A percentile compares a stretch with the other conserved stretches of the same genome.
phyloP scores from a whole-genome alignment of 2,888 invertebrate species.

The Ctenicera cuprea region DNA sequence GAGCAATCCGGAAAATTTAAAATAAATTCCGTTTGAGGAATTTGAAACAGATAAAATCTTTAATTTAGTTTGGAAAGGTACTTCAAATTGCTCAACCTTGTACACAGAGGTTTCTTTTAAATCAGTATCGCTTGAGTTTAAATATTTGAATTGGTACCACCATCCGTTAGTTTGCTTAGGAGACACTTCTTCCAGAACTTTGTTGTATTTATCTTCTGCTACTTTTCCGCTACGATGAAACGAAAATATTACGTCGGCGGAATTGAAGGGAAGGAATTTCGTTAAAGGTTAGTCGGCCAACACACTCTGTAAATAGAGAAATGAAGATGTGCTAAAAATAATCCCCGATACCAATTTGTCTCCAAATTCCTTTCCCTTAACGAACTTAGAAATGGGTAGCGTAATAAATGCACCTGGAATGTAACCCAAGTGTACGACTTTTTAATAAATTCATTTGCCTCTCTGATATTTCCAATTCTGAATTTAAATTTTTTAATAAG shows the following conservation, averaged over 20 bases:
- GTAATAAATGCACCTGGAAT: not conserved
- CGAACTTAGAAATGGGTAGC: no score
- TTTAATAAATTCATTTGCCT: conserved; percentile 26
- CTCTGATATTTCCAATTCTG: conserved; percentile 14
- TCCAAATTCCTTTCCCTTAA: not conserved
- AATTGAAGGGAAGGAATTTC: conserved; percentile 19
- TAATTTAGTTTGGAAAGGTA: not conserved
- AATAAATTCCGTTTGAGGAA: no score
- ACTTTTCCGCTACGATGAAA: conserved; percentile 25
- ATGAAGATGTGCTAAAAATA: conserved; percentile 12
- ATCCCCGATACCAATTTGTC: conserved; percentile 4
- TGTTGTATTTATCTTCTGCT: conserved; percentile 29
- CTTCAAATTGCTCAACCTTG: conserved; percentile 2
- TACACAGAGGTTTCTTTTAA: conserved; percentile 15
- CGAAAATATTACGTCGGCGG: conserved; percentile 28
- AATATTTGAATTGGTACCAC: conserved; percentile 31
- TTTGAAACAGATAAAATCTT: not conserved
- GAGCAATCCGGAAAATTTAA: not conserved
- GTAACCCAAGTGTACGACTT: conserved; percentile 22
- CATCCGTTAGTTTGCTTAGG: conserved; percentile 24
- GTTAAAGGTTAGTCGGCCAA: conserved; percentile 19
- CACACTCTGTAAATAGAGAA: conserved; percentile 9
- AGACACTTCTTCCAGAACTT: conserved; percentile 21
- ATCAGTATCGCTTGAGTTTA: conserved; percentile 30
- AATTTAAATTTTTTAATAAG: conserved; percentile 26